Percentiles rank a stretch among this genome's conserved stretches.
Evolutionary conservation across 2,113 vertebrate genomes (phyloP).

Genomic region (Uria lomvia): DNA sequence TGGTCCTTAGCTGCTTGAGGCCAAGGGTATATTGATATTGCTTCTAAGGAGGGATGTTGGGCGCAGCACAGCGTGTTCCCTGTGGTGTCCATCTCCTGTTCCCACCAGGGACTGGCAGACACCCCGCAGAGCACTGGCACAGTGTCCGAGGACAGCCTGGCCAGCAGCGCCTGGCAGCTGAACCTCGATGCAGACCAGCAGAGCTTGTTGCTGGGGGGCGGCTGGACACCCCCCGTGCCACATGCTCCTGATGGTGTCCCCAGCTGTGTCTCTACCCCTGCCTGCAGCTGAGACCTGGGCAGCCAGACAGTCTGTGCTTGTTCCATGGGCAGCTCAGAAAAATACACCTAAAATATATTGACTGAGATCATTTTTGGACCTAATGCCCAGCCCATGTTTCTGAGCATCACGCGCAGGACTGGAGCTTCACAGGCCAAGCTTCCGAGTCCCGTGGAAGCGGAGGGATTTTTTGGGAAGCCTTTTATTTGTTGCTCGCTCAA

Average conservation of each 20-base stretch:
- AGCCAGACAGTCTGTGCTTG: background rate
- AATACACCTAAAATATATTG: background rate
- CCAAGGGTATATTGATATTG: background rate
- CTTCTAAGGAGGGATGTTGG: background rate
- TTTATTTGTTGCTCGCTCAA: background rate
- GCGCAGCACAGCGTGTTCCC: background rate
- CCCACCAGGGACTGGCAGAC: background rate
- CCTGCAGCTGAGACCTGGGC: background rate
- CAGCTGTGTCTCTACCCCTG: background rate
- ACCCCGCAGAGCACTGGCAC: background rate
- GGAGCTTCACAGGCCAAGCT: background rate
- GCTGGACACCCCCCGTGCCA: background rate
- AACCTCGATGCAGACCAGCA: background rate
- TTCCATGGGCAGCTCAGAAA: background rate
- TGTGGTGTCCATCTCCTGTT: background rate
- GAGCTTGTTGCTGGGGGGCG: background rate
- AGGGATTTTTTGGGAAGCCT: background rate
- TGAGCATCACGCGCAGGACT: background rate
- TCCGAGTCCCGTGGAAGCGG: background rate
- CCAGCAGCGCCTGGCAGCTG: background rate
- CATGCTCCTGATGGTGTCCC: background rate
- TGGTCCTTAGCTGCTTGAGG: background rate
- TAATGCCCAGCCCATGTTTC: background rate
- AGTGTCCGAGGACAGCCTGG: background rate
- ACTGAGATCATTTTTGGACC: background rate